phyloP scores from a whole-genome alignment of 2,888 invertebrate genomes.

The Cyrtodaria siliqua region DNA sequence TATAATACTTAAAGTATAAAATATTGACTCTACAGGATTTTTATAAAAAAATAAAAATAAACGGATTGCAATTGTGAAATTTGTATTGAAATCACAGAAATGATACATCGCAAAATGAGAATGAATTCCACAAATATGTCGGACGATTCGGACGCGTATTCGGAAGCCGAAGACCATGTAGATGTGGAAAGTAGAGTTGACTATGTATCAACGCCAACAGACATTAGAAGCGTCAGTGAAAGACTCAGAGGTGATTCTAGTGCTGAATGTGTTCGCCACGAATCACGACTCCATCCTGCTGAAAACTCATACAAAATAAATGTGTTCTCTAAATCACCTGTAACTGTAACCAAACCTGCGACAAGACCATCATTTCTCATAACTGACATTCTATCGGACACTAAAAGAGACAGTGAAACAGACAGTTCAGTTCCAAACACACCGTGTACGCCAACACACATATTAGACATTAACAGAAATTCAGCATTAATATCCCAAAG shows the following conservation, averaged over 20 bases:
- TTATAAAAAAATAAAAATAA: too few relatives aligned
- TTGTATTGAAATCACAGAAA: not conserved
- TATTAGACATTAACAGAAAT: slow-evolving; percentile 39
- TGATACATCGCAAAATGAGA: slow-evolving; percentile 26
- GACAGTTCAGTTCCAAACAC: slow-evolving; percentile 31
- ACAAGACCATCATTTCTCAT: slow-evolving; percentile 71
- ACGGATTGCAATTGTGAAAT: not conserved
- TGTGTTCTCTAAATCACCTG: too few relatives aligned
- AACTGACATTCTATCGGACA: slow-evolving; percentile 71
- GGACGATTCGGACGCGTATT: slow-evolving; percentile 52
- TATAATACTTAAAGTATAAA: too few relatives aligned
- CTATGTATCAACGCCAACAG: not conserved
- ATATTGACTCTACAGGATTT: too few relatives aligned
- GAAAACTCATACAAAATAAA: too few relatives aligned
- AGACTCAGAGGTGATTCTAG: not conserved
- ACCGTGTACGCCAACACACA: slow-evolving; percentile 28
- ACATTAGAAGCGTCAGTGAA: not conserved
- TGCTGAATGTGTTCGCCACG: too few relatives aligned
- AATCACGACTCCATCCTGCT: too few relatives aligned
- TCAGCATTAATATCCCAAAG: slow-evolving; percentile 37
- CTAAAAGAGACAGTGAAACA: slow-evolving; percentile 17
- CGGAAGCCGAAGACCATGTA: slow-evolving; percentile 52
- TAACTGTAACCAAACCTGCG: slow-evolving; percentile 16
- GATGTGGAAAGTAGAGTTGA: slow-evolving; percentile 32
- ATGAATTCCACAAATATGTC: slow-evolving; percentile 52